These are phyloP conservation scores for Chionis minor DNA, from an alignment of 2,113 vertebrate species.

Conservation along the genomic window DNA sequence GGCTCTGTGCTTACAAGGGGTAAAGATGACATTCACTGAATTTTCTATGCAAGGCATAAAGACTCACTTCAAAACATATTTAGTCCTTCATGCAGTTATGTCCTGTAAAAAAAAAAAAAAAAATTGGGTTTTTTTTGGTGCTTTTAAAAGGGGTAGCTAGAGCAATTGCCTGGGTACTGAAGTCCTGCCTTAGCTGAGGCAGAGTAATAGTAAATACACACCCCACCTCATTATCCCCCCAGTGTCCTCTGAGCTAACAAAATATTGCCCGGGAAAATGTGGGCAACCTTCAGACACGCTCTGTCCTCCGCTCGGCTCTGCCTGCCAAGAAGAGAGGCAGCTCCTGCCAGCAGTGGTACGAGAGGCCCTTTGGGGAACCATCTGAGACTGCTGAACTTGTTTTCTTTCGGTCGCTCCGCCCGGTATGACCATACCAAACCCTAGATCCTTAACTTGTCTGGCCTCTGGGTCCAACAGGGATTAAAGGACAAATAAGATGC, in stretches of 20 bases:
- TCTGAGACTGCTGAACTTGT: neutral
- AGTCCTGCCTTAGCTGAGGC: neutral
- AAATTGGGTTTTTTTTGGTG: neutral
- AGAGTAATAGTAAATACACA: neutral
- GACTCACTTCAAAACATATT: neutral
- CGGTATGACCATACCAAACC: neutral
- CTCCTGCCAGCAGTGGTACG: neutral
- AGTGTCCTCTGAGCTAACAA: neutral
- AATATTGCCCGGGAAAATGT: neutral
- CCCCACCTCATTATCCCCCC: neutral
- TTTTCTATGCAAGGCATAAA: neutral
- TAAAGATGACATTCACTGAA: neutral
- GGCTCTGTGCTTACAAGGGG: neutral
- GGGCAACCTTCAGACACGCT: neutral
- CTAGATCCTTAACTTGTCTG: neutral
- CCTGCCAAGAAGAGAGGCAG: neutral
- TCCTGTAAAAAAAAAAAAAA: neutral
- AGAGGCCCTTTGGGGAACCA: conserved; percentile 3
- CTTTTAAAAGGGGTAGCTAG: neutral
- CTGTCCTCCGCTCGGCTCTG: neutral
- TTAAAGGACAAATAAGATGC: conserved; percentile 18
- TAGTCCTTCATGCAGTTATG: neutral
- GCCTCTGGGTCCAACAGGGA: neutral
- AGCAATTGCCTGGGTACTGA: neutral
- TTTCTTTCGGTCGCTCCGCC: neutral